A percentile compares a stretch with the other conserved stretches of the same genome.
phyloP scores from a whole-genome alignment of 2,797 vertebrate genomes.

The Sebastes steindachneri region DNA sequence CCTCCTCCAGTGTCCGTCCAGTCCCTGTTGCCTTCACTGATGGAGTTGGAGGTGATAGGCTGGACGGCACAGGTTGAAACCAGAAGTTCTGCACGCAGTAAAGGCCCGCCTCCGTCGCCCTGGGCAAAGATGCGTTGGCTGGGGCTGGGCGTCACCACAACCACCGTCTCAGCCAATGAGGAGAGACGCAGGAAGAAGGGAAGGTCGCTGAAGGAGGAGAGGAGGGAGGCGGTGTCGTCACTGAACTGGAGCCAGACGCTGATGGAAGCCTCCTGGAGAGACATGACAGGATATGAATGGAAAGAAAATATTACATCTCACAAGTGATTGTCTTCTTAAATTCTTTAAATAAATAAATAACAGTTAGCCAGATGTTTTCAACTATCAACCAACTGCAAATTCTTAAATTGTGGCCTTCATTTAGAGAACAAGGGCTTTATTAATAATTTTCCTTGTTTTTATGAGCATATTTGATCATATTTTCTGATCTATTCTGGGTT shows the following conservation, averaged over 20 bases:
- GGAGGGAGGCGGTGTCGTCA: slow-evolving; percentile 74
- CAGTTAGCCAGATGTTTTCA: neutral
- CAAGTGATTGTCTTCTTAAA: neutral
- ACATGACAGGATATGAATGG: neutral
- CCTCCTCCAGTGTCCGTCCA: neutral
- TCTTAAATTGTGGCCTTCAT: neutral
- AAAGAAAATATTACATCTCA: neutral
- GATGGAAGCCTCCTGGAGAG: slow-evolving; percentile 77
- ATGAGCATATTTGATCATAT: neutral
- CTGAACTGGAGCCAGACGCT: slow-evolving; percentile 84
- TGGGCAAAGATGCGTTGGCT: slow-evolving; percentile 72
- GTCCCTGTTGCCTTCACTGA: slow-evolving; percentile 30
- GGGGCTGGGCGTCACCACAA: slow-evolving; percentile 62
- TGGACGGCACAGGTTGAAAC: slow-evolving; percentile 66
- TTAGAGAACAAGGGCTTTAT: neutral
- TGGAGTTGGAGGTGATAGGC: slow-evolving; percentile 52
- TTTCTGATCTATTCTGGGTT: no score
- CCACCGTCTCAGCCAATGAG: slow-evolving; percentile 79
- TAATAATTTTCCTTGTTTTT: neutral
- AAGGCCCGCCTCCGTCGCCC: slow-evolving; percentile 81
- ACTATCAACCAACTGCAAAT: neutral
- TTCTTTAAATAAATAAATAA: neutral
- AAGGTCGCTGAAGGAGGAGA: slow-evolving; percentile 71
- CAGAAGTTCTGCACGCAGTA: slow-evolving; percentile 78
- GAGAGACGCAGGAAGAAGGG: slow-evolving; percentile 71